These are phyloP conservation scores for Drosophila eugracilis DNA, from an alignment of 1,140 invertebrate genomes.

Conservation along the genomic window DNA sequence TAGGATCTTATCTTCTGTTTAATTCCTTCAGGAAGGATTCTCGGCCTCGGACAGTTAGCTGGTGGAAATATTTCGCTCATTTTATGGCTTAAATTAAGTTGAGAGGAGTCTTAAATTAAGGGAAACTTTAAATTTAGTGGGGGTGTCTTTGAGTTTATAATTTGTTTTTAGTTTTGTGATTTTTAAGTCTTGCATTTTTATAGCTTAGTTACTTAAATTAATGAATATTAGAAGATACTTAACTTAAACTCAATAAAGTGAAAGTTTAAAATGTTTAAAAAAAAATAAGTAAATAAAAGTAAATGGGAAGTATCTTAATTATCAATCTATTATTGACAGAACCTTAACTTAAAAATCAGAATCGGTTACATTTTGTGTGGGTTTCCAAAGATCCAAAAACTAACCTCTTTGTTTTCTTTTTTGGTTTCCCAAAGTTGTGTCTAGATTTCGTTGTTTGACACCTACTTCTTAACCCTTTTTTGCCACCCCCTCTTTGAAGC, in stretches of 20 bases:
- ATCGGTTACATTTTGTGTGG: neutral
- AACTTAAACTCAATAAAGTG: too few species aligned
- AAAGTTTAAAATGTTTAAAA: too few species aligned
- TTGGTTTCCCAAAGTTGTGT: neutral
- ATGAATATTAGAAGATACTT: too few species aligned
- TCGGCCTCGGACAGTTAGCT: neutral
- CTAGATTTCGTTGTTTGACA: slow-evolving; percentile 14
- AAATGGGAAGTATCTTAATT: too few species aligned
- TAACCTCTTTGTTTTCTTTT: neutral
- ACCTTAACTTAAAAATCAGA: neutral
- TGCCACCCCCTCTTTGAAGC: slow-evolving; percentile 2
- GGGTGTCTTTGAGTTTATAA: too few species aligned
- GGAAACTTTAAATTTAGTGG: too few species aligned
- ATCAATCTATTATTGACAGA: too few species aligned
- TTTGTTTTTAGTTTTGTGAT: neutral
- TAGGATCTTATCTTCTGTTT: neutral
- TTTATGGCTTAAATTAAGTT: slow-evolving; percentile 6
- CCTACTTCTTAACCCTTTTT: slow-evolving; percentile 41
- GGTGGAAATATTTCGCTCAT: slow-evolving; percentile 11
- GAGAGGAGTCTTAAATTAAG: too few species aligned
- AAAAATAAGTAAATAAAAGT: too few species aligned
- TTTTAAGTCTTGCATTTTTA: too few species aligned
- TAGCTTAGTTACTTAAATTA: too few species aligned
- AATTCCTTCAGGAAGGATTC: neutral
- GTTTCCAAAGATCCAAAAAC: neutral